These are phyloP conservation scores for Gerris lacustris DNA, from an alignment of 2,888 invertebrate genomes.

Conservation along the genomic window DNA sequence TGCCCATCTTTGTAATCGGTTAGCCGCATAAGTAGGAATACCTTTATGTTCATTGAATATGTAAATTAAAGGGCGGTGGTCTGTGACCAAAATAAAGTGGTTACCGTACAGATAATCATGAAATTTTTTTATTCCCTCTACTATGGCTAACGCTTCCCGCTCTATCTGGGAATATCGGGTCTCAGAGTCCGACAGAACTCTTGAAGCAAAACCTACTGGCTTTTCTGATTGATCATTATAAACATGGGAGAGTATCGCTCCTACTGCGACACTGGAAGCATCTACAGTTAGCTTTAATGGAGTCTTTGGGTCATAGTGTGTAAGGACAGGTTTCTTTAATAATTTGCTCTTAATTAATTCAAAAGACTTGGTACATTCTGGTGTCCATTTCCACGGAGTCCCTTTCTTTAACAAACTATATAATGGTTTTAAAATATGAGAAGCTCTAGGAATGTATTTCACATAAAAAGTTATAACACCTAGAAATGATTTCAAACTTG, in stretches of 20 bases:
- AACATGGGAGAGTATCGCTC: slow-evolving; percentile 31
- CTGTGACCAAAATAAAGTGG: slow-evolving; percentile 31
- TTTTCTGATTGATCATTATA: slow-evolving; percentile 30
- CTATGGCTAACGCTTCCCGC: slow-evolving; percentile 29
- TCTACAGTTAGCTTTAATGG: slow-evolving; percentile 16
- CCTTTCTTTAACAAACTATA: slow-evolving; percentile 14
- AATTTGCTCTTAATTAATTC: slow-evolving; percentile 13
- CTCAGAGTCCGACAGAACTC: slow-evolving; percentile 32
- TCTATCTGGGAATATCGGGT: slow-evolving; percentile 34
- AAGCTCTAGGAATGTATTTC: slow-evolving; percentile 30
- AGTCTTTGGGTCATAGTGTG: slow-evolving; percentile 15
- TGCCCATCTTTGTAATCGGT: slow-evolving; percentile 33
- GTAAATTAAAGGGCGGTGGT: slow-evolving; percentile 34
- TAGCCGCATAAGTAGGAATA: slow-evolving; percentile 34
- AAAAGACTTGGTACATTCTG: slow-evolving; percentile 13
- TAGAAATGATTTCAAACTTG: slow-evolving; percentile 29
- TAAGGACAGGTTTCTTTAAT: slow-evolving; percentile 13
- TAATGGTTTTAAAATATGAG: slow-evolving; percentile 16
- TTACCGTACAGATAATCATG: slow-evolving; percentile 35
- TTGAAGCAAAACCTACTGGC: slow-evolving; percentile 33
- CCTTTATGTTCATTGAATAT: slow-evolving; percentile 33
- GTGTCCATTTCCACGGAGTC: slow-evolving; percentile 13
- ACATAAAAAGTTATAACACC: slow-evolving; percentile 34
- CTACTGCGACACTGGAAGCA: slow-evolving; percentile 23
- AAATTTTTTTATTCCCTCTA: slow-evolving; percentile 33